Percentiles rank a stretch among this genome's conserved stretches.
Evolutionary conservation across 2,113 vertebrate species (phyloP).

Genomic region (Leptosomus discolor): DNA sequence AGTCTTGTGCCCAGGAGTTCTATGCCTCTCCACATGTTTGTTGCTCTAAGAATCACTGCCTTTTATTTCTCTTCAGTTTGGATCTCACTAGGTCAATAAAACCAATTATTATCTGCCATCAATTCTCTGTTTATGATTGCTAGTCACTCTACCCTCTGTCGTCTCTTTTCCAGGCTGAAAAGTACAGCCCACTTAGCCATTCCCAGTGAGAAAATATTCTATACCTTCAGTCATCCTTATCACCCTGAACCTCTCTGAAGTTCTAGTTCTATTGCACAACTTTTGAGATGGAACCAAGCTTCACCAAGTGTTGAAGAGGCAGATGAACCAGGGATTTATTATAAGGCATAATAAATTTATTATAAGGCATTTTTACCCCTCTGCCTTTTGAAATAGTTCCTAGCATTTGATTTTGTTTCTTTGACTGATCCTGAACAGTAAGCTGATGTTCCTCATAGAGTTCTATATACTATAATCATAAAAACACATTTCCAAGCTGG

Average conservation of each 20-base stretch:
- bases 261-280: not conserved
- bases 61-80: not conserved
- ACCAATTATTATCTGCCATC: not conserved
- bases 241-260: not conserved
- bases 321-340: not conserved
- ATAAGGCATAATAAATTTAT: not conserved
- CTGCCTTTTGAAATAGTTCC: not conserved
- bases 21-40: not conserved
- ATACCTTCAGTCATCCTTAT: not conserved
- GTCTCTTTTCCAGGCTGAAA: not conserved
- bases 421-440: not conserved
- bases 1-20: not conserved
- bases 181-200: not conserved
- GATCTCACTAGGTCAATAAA: not conserved
- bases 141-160: not conserved
- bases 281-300: not conserved
- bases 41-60: not conserved
- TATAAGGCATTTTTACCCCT: not conserved
- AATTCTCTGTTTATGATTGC: not conserved
- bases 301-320: not conserved
- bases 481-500: not conserved
- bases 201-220: not conserved
- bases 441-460: not conserved
- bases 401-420: not conserved
- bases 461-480: not conserved